Evolutionary conservation across 2,113 vertebrate genomes (phyloP).

Genomic region (Mormyrus iriodes): DNA sequence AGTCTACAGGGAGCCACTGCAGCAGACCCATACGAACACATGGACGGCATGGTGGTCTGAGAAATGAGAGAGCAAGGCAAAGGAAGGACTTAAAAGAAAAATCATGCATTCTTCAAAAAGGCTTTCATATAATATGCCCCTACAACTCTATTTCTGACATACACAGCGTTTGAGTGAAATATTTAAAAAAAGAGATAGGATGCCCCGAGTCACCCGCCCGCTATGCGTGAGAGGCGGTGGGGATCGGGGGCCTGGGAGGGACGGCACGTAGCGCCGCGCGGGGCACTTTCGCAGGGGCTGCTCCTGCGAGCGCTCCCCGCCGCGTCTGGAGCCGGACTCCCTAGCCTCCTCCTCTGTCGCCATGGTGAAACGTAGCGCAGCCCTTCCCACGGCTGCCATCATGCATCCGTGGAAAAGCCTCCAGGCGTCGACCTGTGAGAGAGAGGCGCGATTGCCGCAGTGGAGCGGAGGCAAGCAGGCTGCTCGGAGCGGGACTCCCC

Average conservation of each 20-base stretch:
- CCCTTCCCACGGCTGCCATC: not conserved
- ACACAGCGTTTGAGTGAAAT: too few species aligned
- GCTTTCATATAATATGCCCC: not conserved
- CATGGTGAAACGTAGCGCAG: not conserved
- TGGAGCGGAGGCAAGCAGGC: constrained; percentile 24
- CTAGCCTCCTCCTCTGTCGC: not conserved
- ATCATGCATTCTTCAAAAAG: not conserved
- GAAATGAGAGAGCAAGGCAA: not conserved
- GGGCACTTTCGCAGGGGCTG: not conserved
- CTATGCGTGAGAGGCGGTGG: not conserved
- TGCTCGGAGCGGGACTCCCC: constrained; percentile 38
- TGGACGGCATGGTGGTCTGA: not conserved
- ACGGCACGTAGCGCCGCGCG: too few species aligned
- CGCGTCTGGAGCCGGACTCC: not conserved
- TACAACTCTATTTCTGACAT: too few species aligned
- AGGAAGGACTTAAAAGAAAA: not conserved
- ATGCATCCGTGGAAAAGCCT: not conserved
- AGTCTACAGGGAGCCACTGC: not conserved
- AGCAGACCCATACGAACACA: not conserved
- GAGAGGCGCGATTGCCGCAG: constrained; percentile 24
- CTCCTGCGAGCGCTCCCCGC: not conserved
- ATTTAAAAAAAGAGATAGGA: too few species aligned
- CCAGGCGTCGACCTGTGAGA: not conserved
- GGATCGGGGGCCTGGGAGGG: not conserved
- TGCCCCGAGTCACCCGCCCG: not conserved